A percentile compares a stretch with the other conserved stretches of the same genome.
phyloP scores from a whole-genome alignment of 1,140 invertebrate species.

The Hermetia illucens region DNA sequence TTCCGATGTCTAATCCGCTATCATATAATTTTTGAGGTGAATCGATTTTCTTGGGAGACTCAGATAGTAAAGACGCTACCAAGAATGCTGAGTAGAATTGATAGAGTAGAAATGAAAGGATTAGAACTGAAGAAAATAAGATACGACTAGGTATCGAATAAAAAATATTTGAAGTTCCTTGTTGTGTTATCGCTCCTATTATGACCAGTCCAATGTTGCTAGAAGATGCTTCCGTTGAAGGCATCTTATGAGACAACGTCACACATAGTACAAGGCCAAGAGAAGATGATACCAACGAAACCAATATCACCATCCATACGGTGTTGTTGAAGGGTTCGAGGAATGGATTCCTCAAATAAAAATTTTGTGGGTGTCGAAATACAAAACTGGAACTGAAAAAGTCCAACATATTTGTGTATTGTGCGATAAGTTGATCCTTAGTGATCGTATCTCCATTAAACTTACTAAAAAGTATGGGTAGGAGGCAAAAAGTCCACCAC shows the following conservation, averaged over 20 bases:
- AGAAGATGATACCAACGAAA: slow-evolving; percentile 11
- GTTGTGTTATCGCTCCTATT: slow-evolving; percentile 19
- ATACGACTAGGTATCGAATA: slow-evolving; percentile 18
- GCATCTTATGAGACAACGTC: slow-evolving; percentile 10
- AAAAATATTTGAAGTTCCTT: slow-evolving; percentile 17
- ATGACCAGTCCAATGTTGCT: slow-evolving; percentile 14
- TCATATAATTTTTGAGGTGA: slow-evolving; percentile 34
- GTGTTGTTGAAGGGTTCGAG: slow-evolving; percentile 29
- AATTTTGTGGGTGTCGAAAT: slow-evolving; percentile 39
- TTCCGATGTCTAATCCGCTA: slow-evolving; percentile 37
- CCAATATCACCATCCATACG: slow-evolving; percentile 29
- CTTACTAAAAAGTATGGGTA: slow-evolving; percentile 29
- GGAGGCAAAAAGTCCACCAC: slow-evolving; percentile 31
- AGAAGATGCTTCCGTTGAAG: neutral
- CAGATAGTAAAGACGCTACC: slow-evolving; percentile 44
- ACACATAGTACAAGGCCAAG: slow-evolving; percentile 13
- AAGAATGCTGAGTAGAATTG: slow-evolving; percentile 50
- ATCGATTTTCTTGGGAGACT: slow-evolving; percentile 36
- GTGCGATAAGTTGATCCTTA: slow-evolving; percentile 11
- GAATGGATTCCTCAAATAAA: slow-evolving; percentile 33
- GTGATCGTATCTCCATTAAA: neutral
- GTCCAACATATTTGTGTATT: neutral
- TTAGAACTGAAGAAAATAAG: slow-evolving; percentile 32
- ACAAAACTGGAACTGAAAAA: slow-evolving; percentile 26
- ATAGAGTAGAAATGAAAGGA: slow-evolving; percentile 39